These are phyloP conservation scores for Cerceris ruficornis DNA, from an alignment of 2,888 invertebrate species.

Conservation along the genomic window DNA sequence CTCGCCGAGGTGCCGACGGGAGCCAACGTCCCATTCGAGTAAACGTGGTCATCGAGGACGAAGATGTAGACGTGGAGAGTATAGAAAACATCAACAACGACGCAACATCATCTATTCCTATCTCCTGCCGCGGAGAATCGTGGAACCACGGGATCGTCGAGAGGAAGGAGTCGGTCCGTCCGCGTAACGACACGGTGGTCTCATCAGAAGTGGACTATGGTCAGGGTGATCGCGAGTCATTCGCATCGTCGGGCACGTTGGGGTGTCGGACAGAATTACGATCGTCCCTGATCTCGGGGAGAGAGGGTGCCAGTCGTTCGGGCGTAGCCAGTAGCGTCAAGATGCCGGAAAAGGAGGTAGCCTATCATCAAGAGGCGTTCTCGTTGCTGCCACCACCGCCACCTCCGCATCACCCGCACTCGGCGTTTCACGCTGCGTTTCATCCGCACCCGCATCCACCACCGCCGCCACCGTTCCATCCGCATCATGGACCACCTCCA, in stretches of 20 bases:
- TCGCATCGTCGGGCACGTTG: conserved; percentile 43
- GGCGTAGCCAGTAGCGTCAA: conserved; percentile 61
- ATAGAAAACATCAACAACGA: conserved; percentile 27
- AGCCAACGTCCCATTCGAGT: conserved; percentile 12
- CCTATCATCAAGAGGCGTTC: conserved; percentile 83
- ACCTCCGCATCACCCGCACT: conserved; percentile 78
- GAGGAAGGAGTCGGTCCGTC: conserved; percentile 1
- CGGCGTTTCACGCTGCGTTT: conserved; percentile 79
- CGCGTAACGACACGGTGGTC: conserved; percentile 11
- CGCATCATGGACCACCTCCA: conserved; percentile 77
- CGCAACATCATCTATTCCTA: background rate
- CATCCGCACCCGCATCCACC: conserved; percentile 82
- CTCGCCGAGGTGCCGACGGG: conserved; percentile 54
- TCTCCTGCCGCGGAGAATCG: background rate
- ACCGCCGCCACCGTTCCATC: conserved; percentile 83
- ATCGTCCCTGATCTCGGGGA: conserved; percentile 61
- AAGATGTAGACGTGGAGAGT: conserved; percentile 60
- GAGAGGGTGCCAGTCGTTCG: conserved; percentile 38
- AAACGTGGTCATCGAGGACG: conserved; percentile 22
- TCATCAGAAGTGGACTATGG: conserved; percentile 53
- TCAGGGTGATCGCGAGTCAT: conserved; percentile 39
- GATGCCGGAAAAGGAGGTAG: conserved; percentile 85
- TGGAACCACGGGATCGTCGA: background rate
- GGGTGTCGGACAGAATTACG: conserved; percentile 42
- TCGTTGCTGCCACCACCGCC: conserved; percentile 80